A percentile compares a stretch with the other conserved stretches of the same genome.
phyloP scores from a whole-genome alignment of 1,140 invertebrate species.

The Zaprionus ghesquierei region DNA sequence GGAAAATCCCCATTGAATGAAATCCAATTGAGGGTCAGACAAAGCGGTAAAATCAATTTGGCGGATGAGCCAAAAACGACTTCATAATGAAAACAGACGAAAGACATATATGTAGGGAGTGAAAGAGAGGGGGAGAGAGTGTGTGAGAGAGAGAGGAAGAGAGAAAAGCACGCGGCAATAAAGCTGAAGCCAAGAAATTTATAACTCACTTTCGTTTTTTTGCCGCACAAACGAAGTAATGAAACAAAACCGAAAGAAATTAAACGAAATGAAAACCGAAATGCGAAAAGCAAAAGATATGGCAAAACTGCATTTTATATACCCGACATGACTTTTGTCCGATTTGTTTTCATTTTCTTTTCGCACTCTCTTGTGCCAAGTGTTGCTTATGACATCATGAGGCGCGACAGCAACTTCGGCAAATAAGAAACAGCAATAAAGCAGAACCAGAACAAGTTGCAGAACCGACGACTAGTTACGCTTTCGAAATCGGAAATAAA shows the following conservation, averaged over 20 bases:
- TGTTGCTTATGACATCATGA: slow-evolving; percentile 44
- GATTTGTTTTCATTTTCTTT: slow-evolving; percentile 1
- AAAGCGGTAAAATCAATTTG: slow-evolving; percentile 51
- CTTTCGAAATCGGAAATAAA: not conserved
- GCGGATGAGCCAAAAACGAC: slow-evolving; percentile 24
- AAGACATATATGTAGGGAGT: not conserved
- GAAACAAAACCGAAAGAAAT: slow-evolving; percentile 12
- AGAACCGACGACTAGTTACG: not conserved
- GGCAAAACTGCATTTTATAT: slow-evolving; percentile 52
- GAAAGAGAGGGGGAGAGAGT: no score
- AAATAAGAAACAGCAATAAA: slow-evolving; percentile 19
- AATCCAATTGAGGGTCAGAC: slow-evolving; percentile 54
- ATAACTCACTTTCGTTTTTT: slow-evolving; percentile 66
- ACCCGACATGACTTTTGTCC: slow-evolving; percentile 12
- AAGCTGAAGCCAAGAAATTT: slow-evolving; percentile 38
- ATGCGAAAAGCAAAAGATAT: not conserved
- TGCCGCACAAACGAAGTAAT: slow-evolving; percentile 2
- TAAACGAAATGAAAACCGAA: slow-evolving; percentile 28
- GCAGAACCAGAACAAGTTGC: not conserved
- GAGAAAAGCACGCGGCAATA: not conserved
- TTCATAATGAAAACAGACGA: slow-evolving; percentile 14
- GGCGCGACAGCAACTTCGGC: slow-evolving; percentile 3
- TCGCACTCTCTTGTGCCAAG: not conserved
- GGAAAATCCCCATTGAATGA: slow-evolving; percentile 9
- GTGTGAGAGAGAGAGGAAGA: not conserved